phyloP scores from a whole-genome alignment of 2,797 vertebrate species.

The Caiman crocodilus region DNA sequence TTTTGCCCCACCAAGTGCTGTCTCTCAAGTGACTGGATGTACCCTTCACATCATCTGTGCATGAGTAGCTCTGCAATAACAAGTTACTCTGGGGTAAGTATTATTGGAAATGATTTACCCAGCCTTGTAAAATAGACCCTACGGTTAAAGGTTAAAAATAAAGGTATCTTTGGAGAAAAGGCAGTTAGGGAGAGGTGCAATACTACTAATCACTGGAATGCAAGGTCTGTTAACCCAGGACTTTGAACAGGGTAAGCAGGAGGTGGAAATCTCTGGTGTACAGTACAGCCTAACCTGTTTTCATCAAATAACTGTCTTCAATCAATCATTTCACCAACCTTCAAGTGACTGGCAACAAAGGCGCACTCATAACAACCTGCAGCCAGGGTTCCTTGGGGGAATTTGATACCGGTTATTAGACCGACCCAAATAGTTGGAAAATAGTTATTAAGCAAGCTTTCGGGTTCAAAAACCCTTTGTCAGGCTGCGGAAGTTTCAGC shows the following conservation, averaged over 20 bases:
- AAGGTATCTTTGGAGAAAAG: neutral
- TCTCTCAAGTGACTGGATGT: neutral
- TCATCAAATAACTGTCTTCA: neutral
- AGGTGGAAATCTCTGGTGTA: neutral
- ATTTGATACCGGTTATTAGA: no score
- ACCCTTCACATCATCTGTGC: neutral
- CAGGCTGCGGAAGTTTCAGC: no score
- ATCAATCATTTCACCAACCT: neutral
- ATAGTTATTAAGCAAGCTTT: no score
- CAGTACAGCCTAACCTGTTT: neutral
- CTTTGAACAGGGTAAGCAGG: neutral
- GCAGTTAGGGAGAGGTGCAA: neutral
- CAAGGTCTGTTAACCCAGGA: neutral
- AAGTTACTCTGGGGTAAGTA: neutral
- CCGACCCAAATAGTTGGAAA: no score
- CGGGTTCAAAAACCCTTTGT: no score
- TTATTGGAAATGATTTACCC: neutral
- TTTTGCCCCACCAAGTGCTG: neutral
- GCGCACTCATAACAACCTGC: no score
- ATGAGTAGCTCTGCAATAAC: neutral
- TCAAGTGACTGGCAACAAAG: neutral
- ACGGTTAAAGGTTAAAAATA: no score
- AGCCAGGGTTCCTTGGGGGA: no score
- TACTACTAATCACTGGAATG: conserved; percentile 9
- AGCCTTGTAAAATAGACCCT: neutral